Evolutionary conservation across 1,140 invertebrate species (phyloP), one percentile per base, ranked within the genome.

Genomic region (Brachionus angularis): DNA sequence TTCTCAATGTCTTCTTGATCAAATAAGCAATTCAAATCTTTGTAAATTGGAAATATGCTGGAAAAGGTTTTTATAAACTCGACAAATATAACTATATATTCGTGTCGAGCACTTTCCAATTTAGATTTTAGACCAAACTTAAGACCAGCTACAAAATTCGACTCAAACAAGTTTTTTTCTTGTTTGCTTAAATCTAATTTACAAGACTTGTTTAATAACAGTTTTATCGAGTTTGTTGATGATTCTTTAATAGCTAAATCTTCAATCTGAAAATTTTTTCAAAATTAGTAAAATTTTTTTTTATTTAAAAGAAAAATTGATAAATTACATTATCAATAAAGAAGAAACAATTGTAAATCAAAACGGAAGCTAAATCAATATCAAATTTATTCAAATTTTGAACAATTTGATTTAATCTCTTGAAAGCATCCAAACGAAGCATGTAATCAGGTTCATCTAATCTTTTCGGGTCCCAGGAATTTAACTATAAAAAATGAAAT

Each of bases 371-470:
- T 36, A 90, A 81, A 74, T 89, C 85, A 10, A 89, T 73, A 71
- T 78, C 23, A 85, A 85, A 18, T 88, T 78, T 71, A 81, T 76
- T 49, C 31, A n/a, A 47, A 21, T 79, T 72, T 61, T 86, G 85
- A 42, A 93, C 85, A 73, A 83, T 77, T 72, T 86, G 85, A 55
- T 90, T 89, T 0, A 88, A 85, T 52, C 74, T 62, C 49, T 75
- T 75, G 73, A 80, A 83, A 18, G 79, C 83, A 58, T 88, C 86
- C 12, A 95, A 78, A 74, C 94, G 84, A 72, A 84, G 84, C 47
- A 89, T 86, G 77, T 90, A 93, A 80, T 97, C 92, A 0, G 93
- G 91, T 77, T 96, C 92, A 73, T 96, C 92, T 5, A 95, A 84
- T 85, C 89, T 89, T 67, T 86, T 86, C 21, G 84, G 81, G 80